These are phyloP conservation scores for Pantherophis vulpinus DNA, from an alignment of 2,797 vertebrate genomes.

Conservation along the genomic window DNA sequence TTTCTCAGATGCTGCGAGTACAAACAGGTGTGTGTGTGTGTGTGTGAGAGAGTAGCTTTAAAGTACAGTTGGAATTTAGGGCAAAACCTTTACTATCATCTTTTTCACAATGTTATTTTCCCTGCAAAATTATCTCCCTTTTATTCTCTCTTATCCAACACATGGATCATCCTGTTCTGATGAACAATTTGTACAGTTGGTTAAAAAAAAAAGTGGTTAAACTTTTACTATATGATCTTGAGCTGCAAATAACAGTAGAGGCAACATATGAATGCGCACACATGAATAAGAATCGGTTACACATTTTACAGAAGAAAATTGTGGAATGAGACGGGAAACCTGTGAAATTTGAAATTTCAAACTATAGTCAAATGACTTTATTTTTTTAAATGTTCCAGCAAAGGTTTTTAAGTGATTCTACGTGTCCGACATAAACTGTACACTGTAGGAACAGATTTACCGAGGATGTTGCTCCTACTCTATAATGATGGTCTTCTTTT, in stretches of 20 bases:
- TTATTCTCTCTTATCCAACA: background rate
- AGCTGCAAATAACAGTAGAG: background rate
- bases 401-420: background rate
- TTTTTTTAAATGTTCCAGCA: background rate
- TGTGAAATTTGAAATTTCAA: background rate
- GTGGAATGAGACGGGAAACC: background rate
- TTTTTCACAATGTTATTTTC: background rate
- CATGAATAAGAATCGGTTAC: background rate
- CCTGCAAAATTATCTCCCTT: background rate
- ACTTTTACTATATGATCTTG: background rate
- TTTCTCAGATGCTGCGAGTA: background rate
- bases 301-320: background rate
- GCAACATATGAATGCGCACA: background rate
- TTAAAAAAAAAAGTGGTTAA: background rate
- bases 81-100: background rate
- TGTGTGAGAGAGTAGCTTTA: background rate
- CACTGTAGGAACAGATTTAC: background rate
- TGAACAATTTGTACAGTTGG: background rate
- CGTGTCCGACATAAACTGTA: background rate
- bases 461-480: background rate
- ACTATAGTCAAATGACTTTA: background rate
- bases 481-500: background rate
- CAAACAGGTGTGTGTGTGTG: background rate
- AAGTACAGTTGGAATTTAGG: background rate
- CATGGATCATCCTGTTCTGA: background rate